Base-by-base conservation (phyloP, 2,797 vertebrate genomes). In the Micrastur ruficollis region DNA sequence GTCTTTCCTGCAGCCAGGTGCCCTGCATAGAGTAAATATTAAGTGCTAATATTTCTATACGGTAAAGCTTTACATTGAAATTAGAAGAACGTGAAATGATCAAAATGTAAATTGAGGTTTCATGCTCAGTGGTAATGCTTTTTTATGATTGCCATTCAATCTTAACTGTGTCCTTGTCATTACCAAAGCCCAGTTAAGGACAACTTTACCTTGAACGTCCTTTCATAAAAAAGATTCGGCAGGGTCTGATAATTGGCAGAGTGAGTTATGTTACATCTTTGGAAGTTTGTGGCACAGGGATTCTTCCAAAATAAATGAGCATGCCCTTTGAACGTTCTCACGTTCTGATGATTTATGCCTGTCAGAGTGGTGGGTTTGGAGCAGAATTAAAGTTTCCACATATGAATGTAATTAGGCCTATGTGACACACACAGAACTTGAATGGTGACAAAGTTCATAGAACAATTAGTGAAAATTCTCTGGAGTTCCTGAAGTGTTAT, bases 221-320 rank as follows among this genome's bases (percentile, higher is more conserved):
- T 81, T 78, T 72, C 36, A 44, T 29, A n/a, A 59, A 76, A 71
- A 86, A 71, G 8, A 68, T 56, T 6, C 31, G 56, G 3, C 25
- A 52, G 29, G 4, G 12, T 5, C 49, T 63, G 36, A 36, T 88
- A 88, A 92, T 90, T 88, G 52, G n/a, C 29, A 46, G 11, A 59
- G 21, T 59, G 61, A 84, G 11, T 80, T 71, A 47, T 40, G 38
- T 46, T 80, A 47, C 2, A 0, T 62, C 80, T 81, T 86, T 79
- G 50, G 75, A 72, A 72, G 25, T 56, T 46, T 88, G 40, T 55
- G 38, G 38, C 26, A 50, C 47, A 72, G 12, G 4, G 7, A 75
- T 81, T 73, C 34, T 81, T 92, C 21, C 40, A 70, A 76, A 84
- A 76, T 90, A 86, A 93, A 89, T 84, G 50, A 86, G 29, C 11